Evolutionary conservation across 2,888 invertebrate species (phyloP), one percentile per base, ranked within the genome.

Genomic region (Phrixothrix hirtus): DNA sequence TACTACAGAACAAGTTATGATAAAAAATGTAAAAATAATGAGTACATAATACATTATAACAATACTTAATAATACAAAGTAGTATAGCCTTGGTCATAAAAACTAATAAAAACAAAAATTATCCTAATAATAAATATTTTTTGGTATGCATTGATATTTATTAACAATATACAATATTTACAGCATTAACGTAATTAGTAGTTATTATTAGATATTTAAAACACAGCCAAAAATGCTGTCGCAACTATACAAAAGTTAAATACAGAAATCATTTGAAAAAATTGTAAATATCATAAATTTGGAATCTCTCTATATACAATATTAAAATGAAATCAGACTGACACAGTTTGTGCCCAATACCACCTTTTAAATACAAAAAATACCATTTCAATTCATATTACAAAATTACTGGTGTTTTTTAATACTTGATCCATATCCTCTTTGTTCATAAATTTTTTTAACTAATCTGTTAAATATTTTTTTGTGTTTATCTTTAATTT

Each of bases 161-260:
- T 61, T 60, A 60, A 64, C 58, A 64, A 63, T 63, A 59, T 64
- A 64, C 64, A 64, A 58, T 64, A 64, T 64, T 49, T 64, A 64
- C 64, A 64, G 49, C 48, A 52, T 57, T 57, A 56, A 60, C 57
- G 64, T 58, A 50, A 52, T 41, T 44, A 55, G 61, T 60, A 56
- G 45, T 62, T 56, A 38, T 45, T 37, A 45, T 45, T 46, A 54
- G 53, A 51, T 65, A 63, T 65, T 63, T 63, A 63, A 65, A 67
- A 70, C 73, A 73, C 73, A 73, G 73, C 72, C 72, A 62, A 67
- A 64, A 67, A 65, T 66, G 72, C 72, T 72, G 73, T 70, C 66
- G n/a, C n/a, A 66, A 71, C 70, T 71, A 70, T 70, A 68, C 66
- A 67, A 57, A 63, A 57, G 7, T 61, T 57, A 63, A 64, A 70